Percentiles rank a stretch among this genome's conserved stretches.
Conservation (phyloP, 2,888 invertebrate genomes). For the Axea sp. region DNA sequence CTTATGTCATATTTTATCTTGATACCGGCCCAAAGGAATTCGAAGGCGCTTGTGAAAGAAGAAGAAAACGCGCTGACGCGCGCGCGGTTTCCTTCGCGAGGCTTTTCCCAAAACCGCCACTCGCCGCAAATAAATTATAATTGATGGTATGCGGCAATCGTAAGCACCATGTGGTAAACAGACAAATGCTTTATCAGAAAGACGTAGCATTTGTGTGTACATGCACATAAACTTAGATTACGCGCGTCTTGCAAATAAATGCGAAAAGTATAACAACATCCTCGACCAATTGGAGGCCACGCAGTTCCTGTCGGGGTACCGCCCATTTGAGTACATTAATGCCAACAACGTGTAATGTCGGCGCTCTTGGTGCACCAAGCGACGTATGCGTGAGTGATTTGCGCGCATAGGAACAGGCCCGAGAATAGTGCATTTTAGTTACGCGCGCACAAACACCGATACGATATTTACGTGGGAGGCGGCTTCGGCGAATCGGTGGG, state of each 20-base stretch:
- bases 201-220: conserved; percentile 20
- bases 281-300: too few relatives aligned
- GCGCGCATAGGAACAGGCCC: conserved; percentile 11
- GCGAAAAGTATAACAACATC: too few relatives aligned
- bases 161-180: conserved; percentile 18
- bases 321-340: conserved; percentile 70
- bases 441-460: conserved; percentile 26
- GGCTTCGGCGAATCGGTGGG: conserved; percentile 21
- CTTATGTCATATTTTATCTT: conserved; percentile 12
- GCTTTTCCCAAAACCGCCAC: background rate
- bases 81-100: too few relatives aligned
- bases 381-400: conserved; percentile 46
- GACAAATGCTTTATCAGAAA: conserved; percentile 33
- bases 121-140: conserved; percentile 9
- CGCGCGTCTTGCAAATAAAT: too few relatives aligned
- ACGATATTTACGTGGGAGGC: conserved; percentile 36
- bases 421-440: conserved; percentile 21
- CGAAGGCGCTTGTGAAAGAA: too few relatives aligned
- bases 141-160: conserved; percentile 32
- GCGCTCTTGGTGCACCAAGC: conserved; percentile 23
- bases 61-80: too few relatives aligned
- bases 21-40: too few relatives aligned
- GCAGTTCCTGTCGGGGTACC: too few relatives aligned
- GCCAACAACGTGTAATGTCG: conserved; percentile 63
- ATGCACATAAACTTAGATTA: conserved; percentile 43